Evolutionary conservation across 2,888 invertebrate genomes (phyloP).

Genomic region (Andrena chrysosceles): DNA sequence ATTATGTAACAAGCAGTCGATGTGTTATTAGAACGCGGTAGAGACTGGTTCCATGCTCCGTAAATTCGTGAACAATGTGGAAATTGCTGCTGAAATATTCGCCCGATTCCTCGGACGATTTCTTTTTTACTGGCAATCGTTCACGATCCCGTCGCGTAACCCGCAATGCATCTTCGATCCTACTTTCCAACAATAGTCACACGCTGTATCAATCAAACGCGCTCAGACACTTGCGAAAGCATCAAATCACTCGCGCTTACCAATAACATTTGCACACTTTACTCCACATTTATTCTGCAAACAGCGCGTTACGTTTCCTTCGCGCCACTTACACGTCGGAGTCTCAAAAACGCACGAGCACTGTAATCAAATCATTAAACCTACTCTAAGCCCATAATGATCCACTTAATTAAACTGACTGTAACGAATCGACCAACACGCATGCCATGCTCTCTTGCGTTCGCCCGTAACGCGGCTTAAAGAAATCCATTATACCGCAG

Average conservation of each 20-base stretch:
- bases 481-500: background rate
- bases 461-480: background rate
- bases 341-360: background rate
- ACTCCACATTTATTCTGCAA: background rate
- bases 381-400: background rate
- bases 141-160: conserved; percentile 16
- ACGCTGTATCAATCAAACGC: background rate
- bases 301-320: background rate
- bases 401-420: background rate
- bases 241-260: background rate
- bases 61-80: conserved; percentile 75
- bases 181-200: background rate
- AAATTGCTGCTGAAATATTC: conserved; percentile 45
- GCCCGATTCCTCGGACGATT: conserved; percentile 62
- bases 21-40: conserved; percentile 76
- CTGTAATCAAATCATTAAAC: conserved; percentile 3
- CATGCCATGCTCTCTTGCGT: background rate
- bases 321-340: background rate
- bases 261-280: background rate
- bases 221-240: background rate
- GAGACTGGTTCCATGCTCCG: conserved; percentile 72
- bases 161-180: background rate
- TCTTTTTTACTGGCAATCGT: conserved; percentile 66
- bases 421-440: conserved; percentile 2
- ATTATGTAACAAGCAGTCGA: conserved; percentile 80